phyloP scores from a whole-genome alignment of 1,140 invertebrate species.

The Drosophila teissieri region DNA sequence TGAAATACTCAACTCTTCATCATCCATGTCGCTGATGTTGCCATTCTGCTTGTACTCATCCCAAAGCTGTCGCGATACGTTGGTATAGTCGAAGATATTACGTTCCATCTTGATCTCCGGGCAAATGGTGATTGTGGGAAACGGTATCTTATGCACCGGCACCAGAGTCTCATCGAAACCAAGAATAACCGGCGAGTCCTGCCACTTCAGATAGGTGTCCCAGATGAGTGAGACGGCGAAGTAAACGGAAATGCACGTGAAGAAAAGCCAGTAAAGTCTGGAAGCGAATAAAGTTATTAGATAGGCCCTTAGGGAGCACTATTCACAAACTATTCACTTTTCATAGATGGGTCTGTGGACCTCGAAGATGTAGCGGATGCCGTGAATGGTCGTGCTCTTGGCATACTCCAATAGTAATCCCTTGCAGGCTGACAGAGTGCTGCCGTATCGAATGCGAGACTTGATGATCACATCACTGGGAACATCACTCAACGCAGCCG shows the following conservation, averaged over 20 bases:
- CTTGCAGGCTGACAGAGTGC: conserved; percentile 70
- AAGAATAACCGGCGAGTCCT: conserved; percentile 87
- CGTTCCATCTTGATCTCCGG: conserved; percentile 87
- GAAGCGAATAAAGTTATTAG: neutral
- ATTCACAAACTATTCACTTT: conserved; percentile 61
- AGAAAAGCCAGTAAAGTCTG: conserved; percentile 77
- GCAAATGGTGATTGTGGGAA: conserved; percentile 87
- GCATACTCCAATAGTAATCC: conserved; percentile 83
- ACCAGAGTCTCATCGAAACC: conserved; percentile 87
- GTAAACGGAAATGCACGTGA: conserved; percentile 77
- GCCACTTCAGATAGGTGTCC: conserved; percentile 87
- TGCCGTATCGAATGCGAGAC: conserved; percentile 77
- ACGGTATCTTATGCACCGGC: conserved; percentile 87
- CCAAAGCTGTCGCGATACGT: conserved; percentile 78
- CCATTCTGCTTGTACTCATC: conserved; percentile 43
- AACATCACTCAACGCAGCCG: conserved; percentile 73
- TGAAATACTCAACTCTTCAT: conserved; percentile 70
- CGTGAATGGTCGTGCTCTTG: conserved; percentile 83
- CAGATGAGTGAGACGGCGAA: conserved; percentile 85
- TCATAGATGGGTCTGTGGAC: conserved; percentile 81
- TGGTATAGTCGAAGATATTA: conserved; percentile 86
- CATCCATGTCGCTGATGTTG: conserved; percentile 42
- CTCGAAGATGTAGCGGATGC: conserved; percentile 84
- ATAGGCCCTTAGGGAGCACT: accelerated
- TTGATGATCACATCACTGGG: conserved; percentile 80